Percentiles rank a stretch among this genome's conserved stretches.
phyloP scores from a whole-genome alignment of 2,113 vertebrate genomes.

The Cacatua alba region DNA sequence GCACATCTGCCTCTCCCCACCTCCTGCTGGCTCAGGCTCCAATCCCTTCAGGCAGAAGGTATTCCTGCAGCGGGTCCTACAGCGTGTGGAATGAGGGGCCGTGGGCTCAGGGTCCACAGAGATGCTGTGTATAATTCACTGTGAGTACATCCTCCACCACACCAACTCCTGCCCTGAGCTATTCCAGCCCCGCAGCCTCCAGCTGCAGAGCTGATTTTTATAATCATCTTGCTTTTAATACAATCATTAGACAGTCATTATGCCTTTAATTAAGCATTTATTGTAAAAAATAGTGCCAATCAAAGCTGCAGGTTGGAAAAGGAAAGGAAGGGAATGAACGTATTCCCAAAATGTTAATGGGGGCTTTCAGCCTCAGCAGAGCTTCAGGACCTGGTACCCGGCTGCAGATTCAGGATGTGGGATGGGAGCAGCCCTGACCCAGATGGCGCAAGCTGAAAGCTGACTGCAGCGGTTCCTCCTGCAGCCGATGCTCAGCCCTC shows the following conservation, averaged over 20 bases:
- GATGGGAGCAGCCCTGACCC: neutral
- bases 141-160: neutral
- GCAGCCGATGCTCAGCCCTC: rapidly evolving
- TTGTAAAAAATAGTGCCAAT: slow-evolving; percentile 57
- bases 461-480: rapidly evolving
- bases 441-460: neutral
- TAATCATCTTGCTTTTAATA: slow-evolving; percentile 51
- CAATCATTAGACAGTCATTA: slow-evolving; percentile 47
- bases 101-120: neutral
- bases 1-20: neutral
- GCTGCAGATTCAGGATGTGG: neutral
- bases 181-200: neutral
- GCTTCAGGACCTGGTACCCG: neutral
- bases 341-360: slow-evolving; percentile 43
- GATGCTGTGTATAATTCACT: neutral
- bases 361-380: neutral
- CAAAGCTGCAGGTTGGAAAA: slow-evolving; percentile 37
- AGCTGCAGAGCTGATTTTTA: slow-evolving; percentile 43
- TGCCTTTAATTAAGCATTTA: slow-evolving; percentile 60
- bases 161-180: neutral
- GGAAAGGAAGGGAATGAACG: neutral
- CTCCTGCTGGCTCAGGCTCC: neutral
- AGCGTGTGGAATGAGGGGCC: rapidly evolving
- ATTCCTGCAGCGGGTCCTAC: neutral
- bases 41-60: neutral